Base-by-base conservation (phyloP, 2,888 invertebrate genomes). In the Clunio marinus region DNA sequence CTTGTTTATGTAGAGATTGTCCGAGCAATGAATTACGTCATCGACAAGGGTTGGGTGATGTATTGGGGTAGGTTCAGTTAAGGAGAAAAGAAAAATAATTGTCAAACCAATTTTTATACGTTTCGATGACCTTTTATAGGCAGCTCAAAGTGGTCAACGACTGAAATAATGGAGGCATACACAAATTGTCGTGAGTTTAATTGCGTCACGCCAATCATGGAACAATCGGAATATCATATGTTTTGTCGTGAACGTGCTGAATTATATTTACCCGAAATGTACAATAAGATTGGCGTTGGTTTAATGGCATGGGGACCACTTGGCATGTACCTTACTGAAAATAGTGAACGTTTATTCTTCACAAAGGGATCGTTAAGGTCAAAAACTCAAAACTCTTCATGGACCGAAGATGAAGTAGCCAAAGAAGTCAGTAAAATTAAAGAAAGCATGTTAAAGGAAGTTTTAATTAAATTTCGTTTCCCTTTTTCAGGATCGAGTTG, bases 11-110 rank as follows among this genome's bases (percentile, higher is more conserved):
- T 83, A 94, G 94, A 95, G 81, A 84, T 94, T 72, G 96, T 97
- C 32, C 86, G 97, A 63, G 94, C 96, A 8, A 96, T 96, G 89
- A 92, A 91, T 76, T 93, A 94, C 80, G 88, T 94, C 70, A 96
- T 97, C 75, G 91, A 91, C 74, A 91, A 94, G 80, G 96, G 96
- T 69, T 93, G 93, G 93, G 91, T 91, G 5, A 93, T 97, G 91
- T 97, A 97, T 78, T 97, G 97, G 97, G 97, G 96, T 4, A 84
- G 95, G 70, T 97, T 96, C 96, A 88, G 91, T 0, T 91, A 93
- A 1, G 96, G 82, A 83, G 82, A 76, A 72, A n/a, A 17, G 25
- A 46, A 45, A 5, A 10, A 15, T 55, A 55, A 20, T 20, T 4
- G 8, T 55, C 22, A 13, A 15, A 13, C 20, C 8, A 10, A 24